Evolutionary conservation across 2,797 vertebrate species (phyloP).

Genomic region (Xiphorhynchus erythropygius): DNA sequence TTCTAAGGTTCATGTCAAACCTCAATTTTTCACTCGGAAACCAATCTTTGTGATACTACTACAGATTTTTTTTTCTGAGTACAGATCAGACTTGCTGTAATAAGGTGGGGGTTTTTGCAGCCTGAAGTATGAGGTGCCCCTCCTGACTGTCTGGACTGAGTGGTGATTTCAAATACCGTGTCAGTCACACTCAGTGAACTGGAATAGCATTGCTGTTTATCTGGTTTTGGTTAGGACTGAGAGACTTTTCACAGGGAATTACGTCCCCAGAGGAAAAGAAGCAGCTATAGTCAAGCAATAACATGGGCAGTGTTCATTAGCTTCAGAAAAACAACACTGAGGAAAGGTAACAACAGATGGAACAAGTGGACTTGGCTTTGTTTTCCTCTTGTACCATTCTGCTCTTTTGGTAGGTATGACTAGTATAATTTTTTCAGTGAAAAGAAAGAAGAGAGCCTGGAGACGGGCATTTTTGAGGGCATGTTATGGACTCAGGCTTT

Average conservation of each 20-base stretch:
- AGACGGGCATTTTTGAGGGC: neutral
- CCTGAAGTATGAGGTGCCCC: slow-evolving; percentile 18
- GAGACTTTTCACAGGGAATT: slow-evolving; percentile 32
- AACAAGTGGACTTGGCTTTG: neutral
- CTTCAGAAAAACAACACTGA: neutral
- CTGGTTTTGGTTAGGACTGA: slow-evolving; percentile 44
- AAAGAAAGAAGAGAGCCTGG: neutral
- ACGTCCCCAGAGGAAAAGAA: neutral
- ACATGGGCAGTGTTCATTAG: neutral
- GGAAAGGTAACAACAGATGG: neutral
- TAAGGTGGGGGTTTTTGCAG: neutral
- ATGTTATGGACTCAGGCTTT: neutral
- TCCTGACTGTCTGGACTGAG: slow-evolving; percentile 15
- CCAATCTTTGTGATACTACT: slow-evolving; percentile 64
- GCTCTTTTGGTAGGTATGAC: neutral
- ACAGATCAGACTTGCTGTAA: slow-evolving; percentile 45
- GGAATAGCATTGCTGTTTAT: slow-evolving; percentile 44
- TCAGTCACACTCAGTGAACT: slow-evolving; percentile 56
- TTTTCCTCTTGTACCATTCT: neutral
- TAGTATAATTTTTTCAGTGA: neutral
- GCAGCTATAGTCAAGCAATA: neutral
- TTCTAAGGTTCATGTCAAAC: slow-evolving; percentile 18
- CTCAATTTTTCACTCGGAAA: slow-evolving; percentile 63
- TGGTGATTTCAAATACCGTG: slow-evolving; percentile 36
- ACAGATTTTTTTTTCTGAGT: slow-evolving; percentile 34